A percentile compares a stretch with the other conserved stretches of the same genome.
These are phyloP conservation scores for Apus apus DNA, from an alignment of 2,113 vertebrate genomes.

Conservation along the genomic window DNA sequence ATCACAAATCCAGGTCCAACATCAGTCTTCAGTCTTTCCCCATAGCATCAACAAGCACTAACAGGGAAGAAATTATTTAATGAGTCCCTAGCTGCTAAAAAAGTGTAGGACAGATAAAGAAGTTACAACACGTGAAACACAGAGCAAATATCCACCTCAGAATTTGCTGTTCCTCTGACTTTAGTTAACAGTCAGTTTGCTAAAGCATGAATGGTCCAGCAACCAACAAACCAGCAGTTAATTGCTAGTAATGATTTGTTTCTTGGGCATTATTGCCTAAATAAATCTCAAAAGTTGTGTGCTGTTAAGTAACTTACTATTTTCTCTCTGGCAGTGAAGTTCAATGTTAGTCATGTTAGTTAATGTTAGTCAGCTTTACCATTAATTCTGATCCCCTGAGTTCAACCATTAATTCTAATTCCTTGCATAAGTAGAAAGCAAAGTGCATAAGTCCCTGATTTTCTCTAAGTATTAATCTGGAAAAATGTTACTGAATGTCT, in stretches of 20 bases:
- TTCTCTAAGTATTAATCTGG: not conserved
- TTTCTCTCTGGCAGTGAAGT: not conserved
- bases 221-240: constrained; percentile 46
- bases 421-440: not conserved
- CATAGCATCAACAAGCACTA: not conserved
- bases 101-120: not conserved
- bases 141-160: not conserved
- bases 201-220: constrained; percentile 10
- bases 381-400: not conserved
- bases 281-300: constrained; percentile 47
- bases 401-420: not conserved
- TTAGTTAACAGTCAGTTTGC: constrained; percentile 37
- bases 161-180: not conserved
- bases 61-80: not conserved
- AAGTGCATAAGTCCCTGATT: not conserved
- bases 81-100: not conserved
- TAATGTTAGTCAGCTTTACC: not conserved
- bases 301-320: not conserved
- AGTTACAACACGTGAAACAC: not conserved
- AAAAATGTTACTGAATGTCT: not conserved
- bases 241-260: constrained; percentile 47
- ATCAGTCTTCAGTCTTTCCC: not conserved
- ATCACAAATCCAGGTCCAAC: not conserved
- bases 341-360: not conserved
- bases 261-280: constrained; percentile 25